Evolutionary conservation across 2,888 invertebrate species (phyloP).

Genomic region (Agrilus mali): DNA sequence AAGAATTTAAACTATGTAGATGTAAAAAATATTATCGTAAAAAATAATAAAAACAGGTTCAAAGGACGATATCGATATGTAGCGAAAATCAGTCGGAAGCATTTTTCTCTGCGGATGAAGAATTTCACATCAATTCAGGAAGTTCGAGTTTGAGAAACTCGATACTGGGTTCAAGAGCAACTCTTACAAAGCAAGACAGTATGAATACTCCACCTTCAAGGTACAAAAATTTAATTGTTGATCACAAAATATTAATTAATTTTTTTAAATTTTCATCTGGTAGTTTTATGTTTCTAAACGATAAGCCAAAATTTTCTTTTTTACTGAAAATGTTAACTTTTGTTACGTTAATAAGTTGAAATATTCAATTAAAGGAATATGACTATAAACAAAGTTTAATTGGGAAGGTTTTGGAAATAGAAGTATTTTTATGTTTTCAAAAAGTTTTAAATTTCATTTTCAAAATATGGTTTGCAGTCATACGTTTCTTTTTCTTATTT

Average conservation of each 20-base stretch:
- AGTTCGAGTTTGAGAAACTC: constrained; percentile 58
- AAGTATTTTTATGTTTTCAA: too few relatives aligned
- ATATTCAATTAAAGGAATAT: too few relatives aligned
- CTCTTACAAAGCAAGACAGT: constrained; percentile 30
- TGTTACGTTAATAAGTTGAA: too few relatives aligned
- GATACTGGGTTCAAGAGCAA: constrained; percentile 43
- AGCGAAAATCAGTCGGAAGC: constrained; percentile 86
- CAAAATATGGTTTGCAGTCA: too few relatives aligned
- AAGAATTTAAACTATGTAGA: not conserved
- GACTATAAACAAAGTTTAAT: too few relatives aligned
- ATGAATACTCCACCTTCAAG: constrained; percentile 15
- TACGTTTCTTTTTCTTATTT: too few relatives aligned
- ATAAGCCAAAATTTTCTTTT: too few relatives aligned
- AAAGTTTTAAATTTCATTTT: too few relatives aligned
- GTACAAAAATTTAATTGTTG: constrained; percentile 6
- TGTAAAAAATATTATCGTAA: too few relatives aligned
- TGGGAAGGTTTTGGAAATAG: too few relatives aligned
- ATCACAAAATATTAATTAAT: constrained; percentile 1
- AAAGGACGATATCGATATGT: constrained; percentile 75
- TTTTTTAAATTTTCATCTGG: not conserved
- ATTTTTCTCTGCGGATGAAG: constrained; percentile 90
- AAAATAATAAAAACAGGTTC: constrained; percentile 34
- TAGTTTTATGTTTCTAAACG: too few relatives aligned
- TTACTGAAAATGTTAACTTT: too few relatives aligned
- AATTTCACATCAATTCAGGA: constrained; percentile 52